Conservation (phyloP, 2,888 invertebrate species). For the Choristoneura rosaceana region DNA sequence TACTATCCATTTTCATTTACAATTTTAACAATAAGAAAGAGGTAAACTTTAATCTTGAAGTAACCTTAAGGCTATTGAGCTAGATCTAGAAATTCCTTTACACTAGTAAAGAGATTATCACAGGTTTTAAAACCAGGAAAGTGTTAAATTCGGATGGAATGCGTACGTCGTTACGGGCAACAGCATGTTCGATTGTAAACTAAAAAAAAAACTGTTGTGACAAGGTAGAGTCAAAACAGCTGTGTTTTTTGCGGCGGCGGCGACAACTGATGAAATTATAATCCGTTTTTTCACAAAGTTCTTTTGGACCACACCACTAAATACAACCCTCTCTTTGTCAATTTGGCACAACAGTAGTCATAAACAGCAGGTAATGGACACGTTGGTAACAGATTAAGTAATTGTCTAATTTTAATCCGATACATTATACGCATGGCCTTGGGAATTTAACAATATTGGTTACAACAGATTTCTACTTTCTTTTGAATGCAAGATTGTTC, state of each 20-base stretch:
- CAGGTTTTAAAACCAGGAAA: too few species aligned
- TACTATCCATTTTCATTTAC: too few species aligned
- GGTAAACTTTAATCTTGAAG: too few species aligned
- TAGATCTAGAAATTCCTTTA: too few species aligned
- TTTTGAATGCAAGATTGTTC: slow-evolving; percentile 16
- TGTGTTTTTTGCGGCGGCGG: slow-evolving; percentile 26
- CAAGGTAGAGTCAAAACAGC: slow-evolving; percentile 12
- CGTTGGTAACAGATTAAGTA: slow-evolving; percentile 21
- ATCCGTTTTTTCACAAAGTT: slow-evolving; percentile 22
- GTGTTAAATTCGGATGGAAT: too few species aligned
- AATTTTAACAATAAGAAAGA: too few species aligned
- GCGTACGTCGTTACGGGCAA: too few species aligned
- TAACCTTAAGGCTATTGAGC: too few species aligned
- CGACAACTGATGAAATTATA: slow-evolving; percentile 20
- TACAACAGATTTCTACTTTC: slow-evolving; percentile 14
- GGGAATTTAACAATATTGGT: slow-evolving; percentile 25
- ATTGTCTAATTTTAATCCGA: slow-evolving; percentile 27
- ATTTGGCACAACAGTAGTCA: slow-evolving; percentile 35
- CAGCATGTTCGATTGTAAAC: too few species aligned
- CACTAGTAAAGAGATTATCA: too few species aligned
- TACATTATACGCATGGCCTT: not conserved
- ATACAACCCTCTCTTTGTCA: slow-evolving; percentile 29
- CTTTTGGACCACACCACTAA: slow-evolving; percentile 20
- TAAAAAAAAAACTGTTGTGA: slow-evolving; percentile 1
- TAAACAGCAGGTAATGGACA: slow-evolving; percentile 23